Conservation (phyloP, 2,797 vertebrate genomes). For the Loriculus beryllinus region DNA sequence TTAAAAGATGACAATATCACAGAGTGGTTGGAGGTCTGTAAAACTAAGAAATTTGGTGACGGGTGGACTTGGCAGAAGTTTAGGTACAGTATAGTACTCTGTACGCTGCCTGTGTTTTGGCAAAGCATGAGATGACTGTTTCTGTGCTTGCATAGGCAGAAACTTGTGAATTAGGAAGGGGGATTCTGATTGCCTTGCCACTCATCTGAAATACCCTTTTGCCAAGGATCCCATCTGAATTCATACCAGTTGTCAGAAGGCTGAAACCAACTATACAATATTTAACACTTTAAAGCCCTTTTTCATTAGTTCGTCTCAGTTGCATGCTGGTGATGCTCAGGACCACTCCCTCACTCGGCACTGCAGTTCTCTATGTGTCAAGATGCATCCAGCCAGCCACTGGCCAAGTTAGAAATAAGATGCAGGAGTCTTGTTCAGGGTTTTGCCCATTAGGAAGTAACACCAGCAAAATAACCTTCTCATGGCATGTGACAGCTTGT, state of each 20-base stretch:
- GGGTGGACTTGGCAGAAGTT: not conserved
- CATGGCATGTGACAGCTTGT: not conserved
- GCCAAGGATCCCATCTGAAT: not conserved
- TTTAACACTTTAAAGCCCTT: not conserved
- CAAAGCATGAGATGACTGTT: not conserved
- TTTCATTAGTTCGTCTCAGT: not conserved
- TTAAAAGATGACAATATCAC: not conserved
- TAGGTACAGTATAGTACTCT: not conserved
- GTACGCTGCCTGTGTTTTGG: not conserved
- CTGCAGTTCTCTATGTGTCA: not conserved
- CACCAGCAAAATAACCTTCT: not conserved
- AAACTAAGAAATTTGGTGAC: not conserved
- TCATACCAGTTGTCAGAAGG: not conserved
- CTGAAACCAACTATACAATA: not conserved
- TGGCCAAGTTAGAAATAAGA: not conserved
- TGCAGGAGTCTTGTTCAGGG: not conserved
- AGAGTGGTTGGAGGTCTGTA: not conserved
- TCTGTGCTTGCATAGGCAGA: not conserved
- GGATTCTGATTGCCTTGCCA: not conserved
- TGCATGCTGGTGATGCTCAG: fast-evolving
- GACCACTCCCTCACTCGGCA: not conserved
- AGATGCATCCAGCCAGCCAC: not conserved
- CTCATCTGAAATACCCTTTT: not conserved
- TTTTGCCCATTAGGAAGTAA: not conserved
- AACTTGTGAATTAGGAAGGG: not conserved